Base-by-base conservation (phyloP, 2,888 invertebrate genomes). In the Mythimna lalbum region DNA sequence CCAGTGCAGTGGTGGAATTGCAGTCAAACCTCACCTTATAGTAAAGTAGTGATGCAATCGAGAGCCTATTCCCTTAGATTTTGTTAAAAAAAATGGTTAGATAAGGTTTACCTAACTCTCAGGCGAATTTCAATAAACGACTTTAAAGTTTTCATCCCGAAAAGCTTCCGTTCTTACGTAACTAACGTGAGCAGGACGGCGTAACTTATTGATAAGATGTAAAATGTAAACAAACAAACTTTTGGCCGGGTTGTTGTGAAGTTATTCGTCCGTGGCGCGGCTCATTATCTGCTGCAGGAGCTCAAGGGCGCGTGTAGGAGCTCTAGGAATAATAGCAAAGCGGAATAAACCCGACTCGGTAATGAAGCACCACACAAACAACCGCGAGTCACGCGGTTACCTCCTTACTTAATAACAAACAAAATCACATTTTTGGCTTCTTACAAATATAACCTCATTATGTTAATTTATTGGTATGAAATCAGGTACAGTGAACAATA, bases 341-440 rank as follows among this genome's bases (percentile, higher is more conserved):
- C 27, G 66, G 66, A 66, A 69, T 53, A 53, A 43, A 23, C 53
- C 33, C 23, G 12, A 10, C 43, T 68, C 31, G 19, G 33, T 69
- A 53, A 43, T 36, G 19, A 47, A 12, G 7, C 23, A 27, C 17
- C 43, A 23, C 10, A 53, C n/a, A 23, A 17, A 39, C 36, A 53
- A 47, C 36, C 12, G 36, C 33, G 12, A n/a, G 9, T 19, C 43
- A 43, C 43, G 43, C 39, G 4, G 39, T 4, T 5, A 43, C 5
- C 17, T 6, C 17, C n/a, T 49, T 9, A 17, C 19, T n/a, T n/a
- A 49, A 49, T 49, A 49, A 19, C n/a, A n/a, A 49, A 49, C 7
- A 49, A n/a, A 23, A 12, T 1, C 10, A 39, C 23, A 21, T 21
- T 19, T 39, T 17, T 21, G 19, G 17, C 21, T 39, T 14, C 17